These are phyloP conservation scores for Euthynnus affinis DNA, from an alignment of 2,797 vertebrate genomes.

Conservation along the genomic window DNA sequence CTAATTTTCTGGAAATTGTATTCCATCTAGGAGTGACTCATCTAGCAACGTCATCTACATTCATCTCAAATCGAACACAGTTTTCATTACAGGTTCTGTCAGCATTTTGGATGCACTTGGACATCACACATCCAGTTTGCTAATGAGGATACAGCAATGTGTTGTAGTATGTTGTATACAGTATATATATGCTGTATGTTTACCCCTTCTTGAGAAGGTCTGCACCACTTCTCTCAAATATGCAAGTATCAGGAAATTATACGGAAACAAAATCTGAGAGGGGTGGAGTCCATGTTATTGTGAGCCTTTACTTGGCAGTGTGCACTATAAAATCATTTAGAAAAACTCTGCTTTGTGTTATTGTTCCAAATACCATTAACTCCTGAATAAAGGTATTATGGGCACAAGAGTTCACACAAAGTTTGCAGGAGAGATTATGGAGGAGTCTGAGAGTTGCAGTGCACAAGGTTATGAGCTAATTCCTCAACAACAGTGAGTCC, in stretches of 20 bases:
- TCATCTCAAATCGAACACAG: background rate
- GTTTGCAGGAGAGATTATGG: conserved; percentile 76
- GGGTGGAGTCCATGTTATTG: no score
- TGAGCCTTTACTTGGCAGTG: conserved; percentile 28
- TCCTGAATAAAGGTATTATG: conserved; percentile 71
- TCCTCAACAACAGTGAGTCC: conserved; percentile 52
- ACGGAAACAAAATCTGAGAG: conserved; percentile 8
- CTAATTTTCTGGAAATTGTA: background rate
- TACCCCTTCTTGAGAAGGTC: background rate
- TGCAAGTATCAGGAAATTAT: background rate
- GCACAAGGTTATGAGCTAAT: conserved; percentile 71
- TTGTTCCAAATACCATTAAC: conserved; percentile 50
- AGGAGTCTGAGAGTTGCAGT: conserved; percentile 49
- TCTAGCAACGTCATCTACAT: background rate
- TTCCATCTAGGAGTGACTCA: background rate
- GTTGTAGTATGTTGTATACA: background rate
- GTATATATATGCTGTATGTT: background rate
- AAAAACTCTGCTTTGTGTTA: conserved; percentile 29
- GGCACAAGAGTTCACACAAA: conserved; percentile 71
- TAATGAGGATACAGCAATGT: background rate
- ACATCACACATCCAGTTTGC: background rate
- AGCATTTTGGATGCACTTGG: background rate
- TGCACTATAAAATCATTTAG: conserved; percentile 11
- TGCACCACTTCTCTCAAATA: background rate
- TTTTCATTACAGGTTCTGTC: background rate